These are phyloP conservation scores for Altica lythri DNA, from an alignment of 2,888 invertebrate genomes.

Conservation along the genomic window DNA sequence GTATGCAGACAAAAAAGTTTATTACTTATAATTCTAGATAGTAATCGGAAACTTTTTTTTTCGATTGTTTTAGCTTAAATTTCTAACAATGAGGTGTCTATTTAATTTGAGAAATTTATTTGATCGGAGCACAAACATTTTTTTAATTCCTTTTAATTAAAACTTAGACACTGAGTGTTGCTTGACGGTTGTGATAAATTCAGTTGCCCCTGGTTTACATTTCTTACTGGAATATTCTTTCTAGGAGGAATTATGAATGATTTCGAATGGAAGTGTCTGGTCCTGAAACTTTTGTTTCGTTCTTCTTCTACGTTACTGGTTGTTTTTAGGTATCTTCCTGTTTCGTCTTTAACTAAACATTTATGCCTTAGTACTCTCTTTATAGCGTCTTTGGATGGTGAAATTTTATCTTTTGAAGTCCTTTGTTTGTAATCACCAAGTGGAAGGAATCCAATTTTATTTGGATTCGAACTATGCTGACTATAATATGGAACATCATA, in stretches of 20 bases:
- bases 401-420: slow-evolving; percentile 23
- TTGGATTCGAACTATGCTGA: too few relatives aligned
- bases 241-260: slow-evolving; percentile 29
- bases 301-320: slow-evolving; percentile 19
- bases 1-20: too few relatives aligned
- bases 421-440: slow-evolving; percentile 38
- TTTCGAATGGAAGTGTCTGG: slow-evolving; percentile 21
- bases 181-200: too few relatives aligned
- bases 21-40: too few relatives aligned
- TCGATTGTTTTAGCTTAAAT: too few relatives aligned
- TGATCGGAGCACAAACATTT: slow-evolving; percentile 9
- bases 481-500: slow-evolving; percentile 38
- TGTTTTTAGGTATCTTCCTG: slow-evolving; percentile 21
- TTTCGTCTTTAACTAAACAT: slow-evolving; percentile 11
- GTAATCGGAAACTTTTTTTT: too few relatives aligned
- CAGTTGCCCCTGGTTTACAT: too few relatives aligned
- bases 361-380: slow-evolving; percentile 16
- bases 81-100: slow-evolving; percentile 12
- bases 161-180: neutral
- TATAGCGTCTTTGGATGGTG: slow-evolving; percentile 2
- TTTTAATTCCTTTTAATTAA: neutral
- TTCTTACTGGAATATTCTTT: slow-evolving; percentile 6
- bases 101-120: slow-evolving; percentile 1
- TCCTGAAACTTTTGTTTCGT: neutral
- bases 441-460: slow-evolving; percentile 34